These are phyloP conservation scores for Rutpela maculata DNA, from an alignment of 2,888 invertebrate species.

Conservation along the genomic window DNA sequence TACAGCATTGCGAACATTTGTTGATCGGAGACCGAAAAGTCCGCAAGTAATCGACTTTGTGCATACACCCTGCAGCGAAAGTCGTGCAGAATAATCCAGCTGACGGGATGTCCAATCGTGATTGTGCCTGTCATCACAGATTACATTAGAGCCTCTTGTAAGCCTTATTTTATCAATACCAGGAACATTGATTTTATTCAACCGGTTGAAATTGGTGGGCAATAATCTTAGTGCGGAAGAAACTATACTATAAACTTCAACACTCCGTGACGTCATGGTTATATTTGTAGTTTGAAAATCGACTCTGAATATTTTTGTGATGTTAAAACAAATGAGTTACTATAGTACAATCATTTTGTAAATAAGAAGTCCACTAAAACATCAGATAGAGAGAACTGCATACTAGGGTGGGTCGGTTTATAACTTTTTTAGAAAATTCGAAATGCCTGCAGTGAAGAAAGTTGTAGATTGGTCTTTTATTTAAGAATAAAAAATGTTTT, in stretches of 20 bases:
- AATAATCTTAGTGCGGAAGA: neutral
- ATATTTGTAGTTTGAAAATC: no score
- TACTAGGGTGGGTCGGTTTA: no score
- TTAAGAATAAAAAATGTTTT: no score
- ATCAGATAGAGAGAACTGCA: no score
- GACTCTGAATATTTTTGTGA: no score
- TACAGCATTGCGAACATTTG: neutral
- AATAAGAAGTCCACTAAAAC: no score
- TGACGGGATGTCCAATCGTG: conserved; percentile 44
- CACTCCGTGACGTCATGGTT: no score
- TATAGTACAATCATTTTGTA: no score
- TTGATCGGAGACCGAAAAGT: neutral
- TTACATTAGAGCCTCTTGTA: conserved; percentile 36
- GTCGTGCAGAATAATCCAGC: conserved; percentile 32
- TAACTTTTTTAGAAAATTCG: no score
- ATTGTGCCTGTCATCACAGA: conserved; percentile 48
- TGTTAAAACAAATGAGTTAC: no score
- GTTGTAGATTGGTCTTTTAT: no score
- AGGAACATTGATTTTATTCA: conserved; percentile 3
- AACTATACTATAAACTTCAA: neutral
- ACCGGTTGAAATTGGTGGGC: neutral
- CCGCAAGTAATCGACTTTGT: neutral
- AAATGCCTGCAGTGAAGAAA: no score
- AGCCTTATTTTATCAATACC: conserved; percentile 18
- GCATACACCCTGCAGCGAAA: conserved; percentile 28